Base-by-base conservation (phyloP, 2,797 vertebrate genomes). In the Scolopax rusticola region DNA sequence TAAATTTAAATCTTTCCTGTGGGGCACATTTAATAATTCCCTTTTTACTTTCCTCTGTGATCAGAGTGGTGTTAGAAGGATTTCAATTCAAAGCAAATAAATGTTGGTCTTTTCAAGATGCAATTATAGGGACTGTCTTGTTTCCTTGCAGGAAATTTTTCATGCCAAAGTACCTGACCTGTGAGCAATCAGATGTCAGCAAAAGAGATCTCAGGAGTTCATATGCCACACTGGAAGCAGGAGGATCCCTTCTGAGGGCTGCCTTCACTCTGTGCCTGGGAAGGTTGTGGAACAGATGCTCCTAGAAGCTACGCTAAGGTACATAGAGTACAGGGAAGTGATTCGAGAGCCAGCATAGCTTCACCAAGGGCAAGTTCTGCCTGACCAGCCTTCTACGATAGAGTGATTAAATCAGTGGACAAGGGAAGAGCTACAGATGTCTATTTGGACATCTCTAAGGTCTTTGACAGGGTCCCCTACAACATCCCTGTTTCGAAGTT, bases 171-270 rank as follows among this genome's bases (percentile, higher is more conserved):
- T 70, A 56, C 50, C 38, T 64, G 28, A 61, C 33, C 8, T 5
- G 3, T 27, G 14, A 60, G 60, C 8, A 45, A 32, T 32, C 40
- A 63, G 33, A 41, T 18, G 19, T 56, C 11, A 65, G 14, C 11
- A 89, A 36, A 69, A 43, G 8, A 15, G 20, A 15, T 51, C 21
- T 73, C 38, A 51, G 23, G 33, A 33, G 33, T 16, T 25, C 23
- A n/a, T 19, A 21, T 41, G 27, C 12, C 17, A 16, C 3, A 4
- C 27, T 14, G 23, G 41, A 7, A 71, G 11, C 0, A 0, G 5
- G 36, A 71, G 11, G 11, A 54, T 67, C 5, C 12, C 21, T 67
- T 74, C 32, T 48, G 64, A 53, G 4, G 4, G 28, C 45, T 25
- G 19, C 5, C 38, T 63, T 28, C 27, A 18, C 25, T 61, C 36